Evolutionary conservation across 2,113 vertebrate genomes (phyloP), one percentile per base, ranked within the genome.

Genomic region (Porphyrio hochstetteri): DNA sequence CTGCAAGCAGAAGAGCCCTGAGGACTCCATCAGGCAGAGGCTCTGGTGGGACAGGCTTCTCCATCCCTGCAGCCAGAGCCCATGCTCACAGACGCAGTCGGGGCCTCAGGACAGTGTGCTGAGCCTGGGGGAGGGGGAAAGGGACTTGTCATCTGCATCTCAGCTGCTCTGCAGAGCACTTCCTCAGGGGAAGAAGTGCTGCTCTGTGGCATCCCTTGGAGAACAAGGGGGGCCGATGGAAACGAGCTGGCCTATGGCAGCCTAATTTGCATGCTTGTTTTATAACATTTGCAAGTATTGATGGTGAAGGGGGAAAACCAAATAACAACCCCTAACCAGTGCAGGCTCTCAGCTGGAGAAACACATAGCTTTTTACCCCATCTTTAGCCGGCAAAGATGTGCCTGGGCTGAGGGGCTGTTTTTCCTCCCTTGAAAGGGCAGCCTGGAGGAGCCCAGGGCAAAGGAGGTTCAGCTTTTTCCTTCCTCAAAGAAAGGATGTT

Each of bases 401-500:
- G 60, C 55, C 42, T 82, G 72, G 69, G 86, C 57, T 78, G 83
- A 78, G 24, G 57, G 57, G 48, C 56, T 91, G 31, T 55, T 89
- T 69, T 84, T 84, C 61, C 63, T 95, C 65, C 81, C 65, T 86
- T 84, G 77, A 93, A 97, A 92, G 65, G 83, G 61, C 48, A 92
- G 91, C 61, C 74, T 68, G 69, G 57, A 95, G 61, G n/a, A 95
- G 89, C 89, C 84, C 84, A 95, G 74, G 91, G 93, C 96, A 96
- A 93, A 96, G 84, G 87, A 97, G 91, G 93, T 91, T 96, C 89
- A 93, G 91, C 74, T 92, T 85, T 91, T 95, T 89, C 86, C 89
- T 96, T 95, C 86, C 91, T 96, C 93, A 95, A 87, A 97, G 92
- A 93, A 96, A 96, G 91, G 91, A 93, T 95, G 94, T 91, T 97